Conservation (phyloP, 2,797 vertebrate genomes). For the Clamator glandarius region DNA sequence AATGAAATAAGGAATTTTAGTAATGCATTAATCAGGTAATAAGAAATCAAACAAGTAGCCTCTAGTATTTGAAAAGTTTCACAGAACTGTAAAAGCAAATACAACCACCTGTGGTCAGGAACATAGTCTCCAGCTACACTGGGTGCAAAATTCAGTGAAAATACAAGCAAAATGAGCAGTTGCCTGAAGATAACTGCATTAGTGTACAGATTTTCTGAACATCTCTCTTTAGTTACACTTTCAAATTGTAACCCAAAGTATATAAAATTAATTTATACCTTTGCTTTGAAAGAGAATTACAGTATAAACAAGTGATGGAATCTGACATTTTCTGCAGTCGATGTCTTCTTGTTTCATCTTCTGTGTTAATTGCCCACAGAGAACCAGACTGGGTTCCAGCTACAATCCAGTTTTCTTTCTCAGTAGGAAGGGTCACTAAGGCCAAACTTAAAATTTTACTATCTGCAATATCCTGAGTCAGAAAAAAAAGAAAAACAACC, state of each 20-base stretch:
- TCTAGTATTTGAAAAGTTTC: neutral
- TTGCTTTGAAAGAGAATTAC: constrained; percentile 80
- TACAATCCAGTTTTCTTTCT: constrained; percentile 88
- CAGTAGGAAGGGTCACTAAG: constrained; percentile 81
- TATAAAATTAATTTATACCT: constrained; percentile 74
- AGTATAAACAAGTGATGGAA: constrained; percentile 91
- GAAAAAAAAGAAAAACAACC: neutral
- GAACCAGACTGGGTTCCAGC: constrained; percentile 91
- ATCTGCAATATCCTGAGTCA: constrained; percentile 83
- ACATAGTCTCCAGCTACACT: neutral
- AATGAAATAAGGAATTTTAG: neutral
- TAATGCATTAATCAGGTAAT: neutral
- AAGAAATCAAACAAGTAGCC: neutral
- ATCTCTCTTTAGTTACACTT: neutral
- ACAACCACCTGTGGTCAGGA: neutral
- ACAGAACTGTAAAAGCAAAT: neutral
- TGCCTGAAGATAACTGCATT: neutral
- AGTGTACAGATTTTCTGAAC: neutral
- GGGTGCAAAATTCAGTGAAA: neutral
- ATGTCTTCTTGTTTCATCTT: constrained; percentile 78
- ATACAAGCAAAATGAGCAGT: neutral
- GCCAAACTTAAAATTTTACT: constrained; percentile 89
- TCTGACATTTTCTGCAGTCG: constrained; percentile 87
- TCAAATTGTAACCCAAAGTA: neutral
- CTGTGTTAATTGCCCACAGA: constrained; percentile 82